Conservation (phyloP, 2,113 vertebrate genomes). For the Erythrocercus mccallii region DNA sequence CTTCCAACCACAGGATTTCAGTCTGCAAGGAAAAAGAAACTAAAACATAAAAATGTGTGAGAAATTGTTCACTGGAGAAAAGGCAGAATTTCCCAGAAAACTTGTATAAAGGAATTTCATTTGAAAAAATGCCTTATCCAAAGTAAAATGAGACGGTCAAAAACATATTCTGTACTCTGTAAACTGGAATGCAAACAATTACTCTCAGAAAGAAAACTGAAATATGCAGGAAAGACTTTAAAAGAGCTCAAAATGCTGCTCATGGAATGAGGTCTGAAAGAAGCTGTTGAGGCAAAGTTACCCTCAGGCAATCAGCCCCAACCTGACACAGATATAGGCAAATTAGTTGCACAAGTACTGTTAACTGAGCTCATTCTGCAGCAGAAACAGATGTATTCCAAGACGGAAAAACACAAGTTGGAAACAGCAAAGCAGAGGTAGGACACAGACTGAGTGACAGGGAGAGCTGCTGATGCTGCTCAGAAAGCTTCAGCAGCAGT, state of each 20-base stretch:
- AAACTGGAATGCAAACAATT: not conserved
- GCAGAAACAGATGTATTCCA: not conserved
- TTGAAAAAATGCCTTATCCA: not conserved
- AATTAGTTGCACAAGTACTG: not conserved
- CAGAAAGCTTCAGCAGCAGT: not conserved
- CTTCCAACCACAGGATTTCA: not conserved
- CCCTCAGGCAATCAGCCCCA: constrained; percentile 11
- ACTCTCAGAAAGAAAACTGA: not conserved
- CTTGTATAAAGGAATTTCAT: not conserved
- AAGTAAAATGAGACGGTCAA: not conserved
- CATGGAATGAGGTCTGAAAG: not conserved
- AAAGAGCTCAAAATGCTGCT: constrained; percentile 2
- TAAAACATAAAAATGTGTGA: not conserved
- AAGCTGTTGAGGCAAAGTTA: not conserved
- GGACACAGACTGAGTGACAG: not conserved
- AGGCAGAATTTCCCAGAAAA: not conserved
- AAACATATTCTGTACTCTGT: not conserved
- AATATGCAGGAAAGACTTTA: not conserved
- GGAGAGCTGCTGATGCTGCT: not conserved
- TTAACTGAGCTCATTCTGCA: not conserved
- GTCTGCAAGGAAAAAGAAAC: not conserved
- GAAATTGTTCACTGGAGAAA: not conserved
- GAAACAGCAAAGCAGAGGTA: not conserved
- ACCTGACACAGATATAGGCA: not conserved
- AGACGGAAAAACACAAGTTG: not conserved